A percentile compares a stretch with the other conserved stretches of the same genome.
phyloP scores from a whole-genome alignment of 2,888 invertebrate genomes.

The Lampropteryx suffumata region DNA sequence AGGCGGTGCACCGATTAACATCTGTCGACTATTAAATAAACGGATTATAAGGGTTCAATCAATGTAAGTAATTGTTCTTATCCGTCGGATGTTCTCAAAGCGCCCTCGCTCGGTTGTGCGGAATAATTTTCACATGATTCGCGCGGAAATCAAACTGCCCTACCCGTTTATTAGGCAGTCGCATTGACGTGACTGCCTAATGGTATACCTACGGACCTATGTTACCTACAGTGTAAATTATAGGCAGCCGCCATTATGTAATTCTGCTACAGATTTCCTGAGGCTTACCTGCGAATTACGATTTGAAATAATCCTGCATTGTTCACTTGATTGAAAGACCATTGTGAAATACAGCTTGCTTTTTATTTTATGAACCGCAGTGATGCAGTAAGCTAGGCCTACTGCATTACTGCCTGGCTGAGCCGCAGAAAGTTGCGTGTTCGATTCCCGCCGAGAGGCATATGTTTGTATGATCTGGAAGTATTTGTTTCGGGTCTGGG shows the following conservation, averaged over 20 bases:
- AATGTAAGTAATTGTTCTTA: constrained; percentile 82
- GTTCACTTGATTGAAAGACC: constrained; percentile 14
- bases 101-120: constrained; percentile 59
- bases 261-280: constrained; percentile 35
- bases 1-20: constrained; percentile 77
- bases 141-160: constrained; percentile 74
- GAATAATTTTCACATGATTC: constrained; percentile 81
- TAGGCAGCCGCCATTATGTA: constrained; percentile 38
- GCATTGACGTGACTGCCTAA: constrained; percentile 71
- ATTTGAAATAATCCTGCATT: constrained; percentile 24
- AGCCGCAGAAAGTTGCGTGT: too few species aligned
- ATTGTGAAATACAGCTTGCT: background rate
- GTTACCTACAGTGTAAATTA: constrained; percentile 59
- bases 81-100: constrained; percentile 80
- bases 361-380: too few species aligned
- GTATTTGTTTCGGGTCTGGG: too few species aligned
- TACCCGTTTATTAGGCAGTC: constrained; percentile 78
- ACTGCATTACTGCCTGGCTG: too few species aligned
- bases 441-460: too few species aligned
- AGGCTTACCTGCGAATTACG: constrained; percentile 29
- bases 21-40: constrained; percentile 82
- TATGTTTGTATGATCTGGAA: too few species aligned
- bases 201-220: constrained; percentile 52
- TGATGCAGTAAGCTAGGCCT: too few species aligned
- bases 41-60: constrained; percentile 80